Evolutionary conservation across 2,888 invertebrate species (phyloP).

Genomic region (Biston betularia): DNA sequence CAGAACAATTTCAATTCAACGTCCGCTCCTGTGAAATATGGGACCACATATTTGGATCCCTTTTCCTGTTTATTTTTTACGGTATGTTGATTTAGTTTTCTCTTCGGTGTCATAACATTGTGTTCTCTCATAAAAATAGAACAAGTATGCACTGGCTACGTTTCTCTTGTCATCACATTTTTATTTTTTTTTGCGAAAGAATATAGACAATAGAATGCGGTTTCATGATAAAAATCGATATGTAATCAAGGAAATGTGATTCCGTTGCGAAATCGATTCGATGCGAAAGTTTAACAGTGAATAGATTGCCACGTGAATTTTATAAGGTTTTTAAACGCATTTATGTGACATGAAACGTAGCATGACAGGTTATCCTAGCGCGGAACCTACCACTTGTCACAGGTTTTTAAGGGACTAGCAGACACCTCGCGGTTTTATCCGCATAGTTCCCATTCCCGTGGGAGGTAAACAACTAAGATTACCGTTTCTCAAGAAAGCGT

Average conservation of each 20-base stretch:
- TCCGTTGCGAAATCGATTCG: too few species aligned
- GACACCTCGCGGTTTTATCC: too few species aligned
- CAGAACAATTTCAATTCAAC: not conserved
- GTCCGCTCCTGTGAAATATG: not conserved
- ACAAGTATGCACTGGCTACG: too few species aligned
- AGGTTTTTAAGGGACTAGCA: too few species aligned
- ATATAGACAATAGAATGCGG: not conserved
- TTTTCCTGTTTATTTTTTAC: conserved; percentile 5
- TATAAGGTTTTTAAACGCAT: too few species aligned
- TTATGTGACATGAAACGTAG: too few species aligned
- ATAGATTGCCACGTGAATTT: too few species aligned
- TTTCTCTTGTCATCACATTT: not conserved
- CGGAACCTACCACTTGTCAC: too few species aligned
- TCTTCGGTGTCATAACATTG: not conserved
- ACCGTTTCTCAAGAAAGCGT: not conserved
- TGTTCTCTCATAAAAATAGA: not conserved
- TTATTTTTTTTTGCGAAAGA: not conserved
- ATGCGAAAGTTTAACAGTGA: too few species aligned
- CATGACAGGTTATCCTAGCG: too few species aligned
- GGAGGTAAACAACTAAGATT: not conserved
- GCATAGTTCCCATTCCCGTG: too few species aligned
- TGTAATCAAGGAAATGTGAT: not conserved
- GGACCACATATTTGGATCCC: not conserved
- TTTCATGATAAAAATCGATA: not conserved
- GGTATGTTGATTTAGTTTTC: conserved; percentile 2